Percentiles rank a stretch among this genome's conserved stretches.
These are phyloP conservation scores for Antrozous pallidus DNA, from an alignment of 2,797 vertebrate species.

Conservation along the genomic window DNA sequence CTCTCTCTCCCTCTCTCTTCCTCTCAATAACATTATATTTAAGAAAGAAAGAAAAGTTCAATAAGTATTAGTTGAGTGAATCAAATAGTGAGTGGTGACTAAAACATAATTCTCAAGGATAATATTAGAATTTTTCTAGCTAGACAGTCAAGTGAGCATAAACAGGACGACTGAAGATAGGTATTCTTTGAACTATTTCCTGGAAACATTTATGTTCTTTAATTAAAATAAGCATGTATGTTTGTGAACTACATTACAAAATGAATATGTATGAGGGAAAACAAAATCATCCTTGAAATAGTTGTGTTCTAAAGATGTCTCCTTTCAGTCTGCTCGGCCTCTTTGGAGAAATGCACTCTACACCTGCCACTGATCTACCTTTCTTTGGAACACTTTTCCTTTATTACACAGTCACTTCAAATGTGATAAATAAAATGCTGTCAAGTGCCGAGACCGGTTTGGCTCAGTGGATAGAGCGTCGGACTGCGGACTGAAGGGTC, in stretches of 20 bases:
- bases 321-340: background rate
- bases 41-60: too few species aligned
- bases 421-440: background rate
- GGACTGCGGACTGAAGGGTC: too few species aligned
- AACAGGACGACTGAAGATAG: background rate
- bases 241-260: background rate
- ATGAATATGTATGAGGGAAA: background rate
- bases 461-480: too few species aligned
- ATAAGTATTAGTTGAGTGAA: background rate
- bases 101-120: background rate
- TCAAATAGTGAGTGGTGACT: background rate
- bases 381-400: background rate
- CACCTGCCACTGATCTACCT: background rate
- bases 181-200: background rate
- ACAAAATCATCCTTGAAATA: background rate
- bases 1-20: too few species aligned
- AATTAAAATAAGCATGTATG: constrained; percentile 8
- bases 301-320: background rate
- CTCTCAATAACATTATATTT: too few species aligned
- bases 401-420: background rate
- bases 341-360: background rate
- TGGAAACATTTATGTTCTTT: background rate
- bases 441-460: too few species aligned
- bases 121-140: background rate
- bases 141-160: background rate